phyloP scores from a whole-genome alignment of 2,113 vertebrate genomes.

The Nesogale talazaci region DNA sequence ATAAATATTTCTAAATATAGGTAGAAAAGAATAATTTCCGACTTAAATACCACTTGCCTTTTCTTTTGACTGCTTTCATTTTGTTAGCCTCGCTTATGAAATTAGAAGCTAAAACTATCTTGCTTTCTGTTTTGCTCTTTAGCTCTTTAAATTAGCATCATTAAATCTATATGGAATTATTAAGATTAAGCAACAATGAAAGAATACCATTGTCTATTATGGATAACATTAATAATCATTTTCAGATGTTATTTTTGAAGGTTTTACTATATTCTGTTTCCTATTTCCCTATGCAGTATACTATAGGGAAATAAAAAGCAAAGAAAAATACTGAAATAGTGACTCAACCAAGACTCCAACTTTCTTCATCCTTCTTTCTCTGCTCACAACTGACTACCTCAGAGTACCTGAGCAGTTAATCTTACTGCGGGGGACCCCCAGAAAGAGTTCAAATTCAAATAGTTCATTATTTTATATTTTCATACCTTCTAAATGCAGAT shows the following conservation, averaged over 20 bases:
- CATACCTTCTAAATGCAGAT: background rate
- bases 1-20: constrained; percentile 51
- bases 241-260: background rate
- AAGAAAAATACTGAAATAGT: background rate
- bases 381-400: background rate
- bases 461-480: background rate
- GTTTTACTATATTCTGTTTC: background rate
- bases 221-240: background rate
- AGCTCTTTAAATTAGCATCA: background rate
- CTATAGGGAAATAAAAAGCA: background rate
- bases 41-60: background rate
- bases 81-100: background rate
- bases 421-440: background rate
- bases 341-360: background rate
- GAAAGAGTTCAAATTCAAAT: background rate
- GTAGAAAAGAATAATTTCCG: constrained; percentile 34
- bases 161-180: constrained; percentile 21
- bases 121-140: constrained; percentile 36
- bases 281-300: background rate
- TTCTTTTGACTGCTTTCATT: background rate
- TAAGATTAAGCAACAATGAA: constrained; percentile 37
- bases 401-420: background rate
- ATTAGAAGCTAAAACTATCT: constrained; percentile 22
- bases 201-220: background rate
- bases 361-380: background rate